Conservation (phyloP, 2,113 vertebrate genomes). For the Lates calcarifer region DNA sequence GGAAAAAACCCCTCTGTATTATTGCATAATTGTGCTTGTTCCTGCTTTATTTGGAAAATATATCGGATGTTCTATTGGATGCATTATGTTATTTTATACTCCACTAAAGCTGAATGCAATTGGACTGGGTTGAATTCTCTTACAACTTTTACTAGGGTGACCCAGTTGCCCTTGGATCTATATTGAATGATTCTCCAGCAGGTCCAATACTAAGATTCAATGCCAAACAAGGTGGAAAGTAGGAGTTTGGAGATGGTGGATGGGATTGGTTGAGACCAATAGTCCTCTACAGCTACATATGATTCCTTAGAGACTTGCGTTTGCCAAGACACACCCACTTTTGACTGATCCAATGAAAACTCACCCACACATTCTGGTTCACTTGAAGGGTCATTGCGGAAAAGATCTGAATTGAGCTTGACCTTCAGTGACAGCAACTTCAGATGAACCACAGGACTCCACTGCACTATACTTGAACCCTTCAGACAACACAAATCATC, state of each 20-base stretch:
- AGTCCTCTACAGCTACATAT: not conserved
- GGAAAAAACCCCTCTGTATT: not conserved
- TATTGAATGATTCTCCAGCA: not conserved
- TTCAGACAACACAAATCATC: not conserved
- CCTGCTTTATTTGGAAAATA: not conserved
- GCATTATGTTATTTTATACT: not conserved
- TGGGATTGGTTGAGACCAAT: not conserved
- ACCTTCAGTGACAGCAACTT: not conserved
- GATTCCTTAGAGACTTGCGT: no score
- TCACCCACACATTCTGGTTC: not conserved
- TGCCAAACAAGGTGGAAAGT: constrained; percentile 15
- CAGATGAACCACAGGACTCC: not conserved
- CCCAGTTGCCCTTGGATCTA: constrained; percentile 6
- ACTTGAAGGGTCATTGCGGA: no score
- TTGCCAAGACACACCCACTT: not conserved
- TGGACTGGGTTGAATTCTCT: constrained; percentile 1
- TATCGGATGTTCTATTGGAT: not conserved
- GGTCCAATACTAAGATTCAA: constrained; percentile 7
- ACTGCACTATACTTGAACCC: not conserved
- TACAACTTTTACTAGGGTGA: constrained; percentile 6
- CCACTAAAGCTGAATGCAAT: not conserved
- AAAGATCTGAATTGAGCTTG: not conserved
- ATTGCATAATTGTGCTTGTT: not conserved
- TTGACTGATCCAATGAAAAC: not conserved
- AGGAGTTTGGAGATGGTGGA: not conserved